phyloP scores from a whole-genome alignment of 2,797 vertebrate species.

The Protosalanx chinensis region DNA sequence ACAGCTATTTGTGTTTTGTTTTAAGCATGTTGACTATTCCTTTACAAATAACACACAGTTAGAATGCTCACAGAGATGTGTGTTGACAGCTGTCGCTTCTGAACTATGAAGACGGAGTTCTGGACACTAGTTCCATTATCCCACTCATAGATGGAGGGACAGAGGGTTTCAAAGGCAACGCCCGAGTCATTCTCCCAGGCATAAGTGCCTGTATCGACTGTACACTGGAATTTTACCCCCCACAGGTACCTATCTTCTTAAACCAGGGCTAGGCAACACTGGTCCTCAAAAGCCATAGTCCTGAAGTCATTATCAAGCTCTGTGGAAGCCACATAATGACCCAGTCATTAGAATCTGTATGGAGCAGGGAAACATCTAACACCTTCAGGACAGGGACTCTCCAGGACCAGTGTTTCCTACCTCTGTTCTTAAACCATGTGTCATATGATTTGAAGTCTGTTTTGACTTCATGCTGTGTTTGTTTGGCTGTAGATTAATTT shows the following conservation, averaged over 20 bases:
- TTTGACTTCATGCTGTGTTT: neutral
- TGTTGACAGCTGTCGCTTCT: conserved; percentile 87
- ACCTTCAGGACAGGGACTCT: too few relatives aligned
- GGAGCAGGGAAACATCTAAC: too few relatives aligned
- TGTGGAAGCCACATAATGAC: too few relatives aligned
- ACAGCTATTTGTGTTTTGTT: neutral
- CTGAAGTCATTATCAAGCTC: too few relatives aligned
- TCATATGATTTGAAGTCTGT: neutral
- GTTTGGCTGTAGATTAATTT: conserved; percentile 83
- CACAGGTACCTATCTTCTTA: conserved; percentile 79
- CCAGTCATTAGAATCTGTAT: too few relatives aligned
- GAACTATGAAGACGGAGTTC: conserved; percentile 85
- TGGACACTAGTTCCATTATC: conserved; percentile 92
- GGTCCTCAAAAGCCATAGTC: too few relatives aligned
- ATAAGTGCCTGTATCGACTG: conserved; percentile 97
- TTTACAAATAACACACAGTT: neutral
- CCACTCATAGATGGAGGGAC: conserved; percentile 95
- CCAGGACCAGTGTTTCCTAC: conserved; percentile 41
- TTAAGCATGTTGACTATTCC: neutral
- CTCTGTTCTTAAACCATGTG: neutral
- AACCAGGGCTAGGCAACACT: too few relatives aligned
- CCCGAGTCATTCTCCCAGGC: conserved; percentile 91
- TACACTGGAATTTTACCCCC: conserved; percentile 92
- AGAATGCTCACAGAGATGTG: neutral
- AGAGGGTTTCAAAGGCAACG: conserved; percentile 96